Evolutionary conservation across 2,113 vertebrate species (phyloP).

Genomic region (Argyrosomus japonicus): DNA sequence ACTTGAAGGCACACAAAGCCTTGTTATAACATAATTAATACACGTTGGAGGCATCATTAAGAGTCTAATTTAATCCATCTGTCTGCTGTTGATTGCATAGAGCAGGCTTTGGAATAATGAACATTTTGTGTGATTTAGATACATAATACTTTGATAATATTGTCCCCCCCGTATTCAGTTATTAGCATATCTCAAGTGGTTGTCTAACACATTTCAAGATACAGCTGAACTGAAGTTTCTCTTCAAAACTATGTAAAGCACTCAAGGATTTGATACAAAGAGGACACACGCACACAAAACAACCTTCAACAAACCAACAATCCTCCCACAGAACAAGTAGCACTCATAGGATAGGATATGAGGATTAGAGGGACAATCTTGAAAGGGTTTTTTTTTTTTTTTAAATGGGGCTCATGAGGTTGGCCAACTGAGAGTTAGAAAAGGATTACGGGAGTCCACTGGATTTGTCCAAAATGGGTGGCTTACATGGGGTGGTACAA

Average conservation of each 20-base stretch:
- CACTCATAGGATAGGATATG: conserved; percentile 48
- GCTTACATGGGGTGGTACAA: conserved; percentile 15
- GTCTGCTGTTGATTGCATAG: conserved; percentile 48
- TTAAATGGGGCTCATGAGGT: conserved; percentile 49
- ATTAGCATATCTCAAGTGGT: conserved; percentile 11
- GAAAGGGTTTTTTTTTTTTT: conserved; percentile 12
- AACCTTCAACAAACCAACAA: conserved; percentile 22
- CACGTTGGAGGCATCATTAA: conserved; percentile 55
- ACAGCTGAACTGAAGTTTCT: conserved; percentile 3
- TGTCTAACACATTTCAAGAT: conserved; percentile 17
- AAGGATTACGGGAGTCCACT: conserved; percentile 56
- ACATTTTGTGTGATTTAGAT: conserved; percentile 38
- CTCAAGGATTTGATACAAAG: neutral
- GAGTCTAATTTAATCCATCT: conserved; percentile 61
- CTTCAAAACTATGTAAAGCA: neutral
- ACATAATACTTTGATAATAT: conserved; percentile 30
- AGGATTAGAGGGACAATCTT: conserved; percentile 55
- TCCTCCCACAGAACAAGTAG: conserved; percentile 29
- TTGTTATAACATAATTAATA: conserved; percentile 57
- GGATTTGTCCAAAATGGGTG: conserved; percentile 41
- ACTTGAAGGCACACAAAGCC: conserved; percentile 48
- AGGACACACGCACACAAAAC: conserved; percentile 8
- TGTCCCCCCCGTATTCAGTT: neutral
- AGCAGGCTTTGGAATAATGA: conserved; percentile 30
- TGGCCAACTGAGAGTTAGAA: conserved; percentile 15